Evolutionary conservation across 2,113 vertebrate species (phyloP).

Genomic region (Dicaeum eximium): DNA sequence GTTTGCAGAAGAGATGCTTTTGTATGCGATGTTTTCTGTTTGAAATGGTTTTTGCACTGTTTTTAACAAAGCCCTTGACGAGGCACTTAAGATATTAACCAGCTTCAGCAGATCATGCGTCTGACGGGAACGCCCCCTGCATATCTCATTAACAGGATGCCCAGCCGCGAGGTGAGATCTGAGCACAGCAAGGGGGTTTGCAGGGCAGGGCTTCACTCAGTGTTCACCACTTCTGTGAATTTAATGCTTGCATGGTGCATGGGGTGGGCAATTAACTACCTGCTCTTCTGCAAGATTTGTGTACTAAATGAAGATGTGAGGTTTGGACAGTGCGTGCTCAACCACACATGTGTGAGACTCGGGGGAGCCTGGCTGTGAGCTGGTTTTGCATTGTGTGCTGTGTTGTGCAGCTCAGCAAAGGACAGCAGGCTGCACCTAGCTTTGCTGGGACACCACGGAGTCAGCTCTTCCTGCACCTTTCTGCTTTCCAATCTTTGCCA

Average conservation of each 20-base stretch:
- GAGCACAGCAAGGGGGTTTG: slow-evolving; percentile 14
- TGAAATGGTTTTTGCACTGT: slow-evolving; percentile 69
- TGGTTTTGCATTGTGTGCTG: not conserved
- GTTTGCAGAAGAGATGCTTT: slow-evolving; percentile 26
- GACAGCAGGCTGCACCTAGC: not conserved
- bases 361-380: not conserved
- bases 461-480: not conserved
- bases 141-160: slow-evolving; percentile 99
- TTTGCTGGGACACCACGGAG: not conserved
- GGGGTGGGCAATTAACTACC: not conserved
- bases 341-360: not conserved
- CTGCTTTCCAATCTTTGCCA: not conserved
- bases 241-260: slow-evolving; percentile 22
- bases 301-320: not conserved
- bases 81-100: slow-evolving; percentile 97
- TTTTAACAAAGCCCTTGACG: slow-evolving; percentile 91
- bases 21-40: slow-evolving; percentile 46
- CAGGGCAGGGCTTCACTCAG: slow-evolving; percentile 1
- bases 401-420: not conserved
- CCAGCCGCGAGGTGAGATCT: slow-evolving; percentile 97
- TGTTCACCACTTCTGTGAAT: not conserved
- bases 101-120: slow-evolving; percentile 99
- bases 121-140: slow-evolving; percentile 98
- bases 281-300: not conserved
- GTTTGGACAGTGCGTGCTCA: not conserved